Evolutionary conservation across 2,888 invertebrate species (phyloP), one percentile per base, ranked within the genome.

Genomic region (Drosophila merina): DNA sequence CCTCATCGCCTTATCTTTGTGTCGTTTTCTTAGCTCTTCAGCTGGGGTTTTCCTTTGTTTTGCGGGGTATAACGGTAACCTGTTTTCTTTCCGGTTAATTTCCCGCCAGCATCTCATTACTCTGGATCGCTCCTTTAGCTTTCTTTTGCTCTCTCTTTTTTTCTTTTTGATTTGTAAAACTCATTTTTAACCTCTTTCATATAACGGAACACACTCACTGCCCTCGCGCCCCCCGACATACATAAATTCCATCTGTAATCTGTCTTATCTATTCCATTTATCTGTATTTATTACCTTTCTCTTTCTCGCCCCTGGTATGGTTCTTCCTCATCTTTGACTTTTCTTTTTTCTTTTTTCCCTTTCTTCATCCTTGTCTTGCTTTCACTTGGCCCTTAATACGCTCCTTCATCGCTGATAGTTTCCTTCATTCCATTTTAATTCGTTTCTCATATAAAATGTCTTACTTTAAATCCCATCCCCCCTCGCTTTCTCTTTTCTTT

Each of bases 381-480:
- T 14, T 28, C n/a, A 10, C 44, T 25, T 26, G 25, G 30, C 0
- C 38, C 40, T 47, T 47, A 54, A 54, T 40, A 47, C 28, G 38
- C 20, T 33, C 38, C 56, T 47, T 33, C 68, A 67, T 33, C 55
- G 68, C 45, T 66, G 64, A 66, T 67, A 67, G 64, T 66, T 67
- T 26, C 45, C 62, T 54, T 62, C 48, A 54, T 54, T 62, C 62
- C 62, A 62, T 70, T 70, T 70, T 70, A 70, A 70, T 70, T 70
- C 70, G 55, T 63, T 70, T 70, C 64, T 72, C 70, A 72, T 70
- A 72, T 72, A 62, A 72, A 72, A 70, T 62, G 70, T 70, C 70
- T 70, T 72, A 51, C 64, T 72, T 51, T 63, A 50, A 44, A 31
- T 51, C 54, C 38, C 20, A 1, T 2, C 20, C 31, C 10, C 9